Base-by-base conservation (phyloP, 2,888 invertebrate species). In the Coenonympha glycerion region DNA sequence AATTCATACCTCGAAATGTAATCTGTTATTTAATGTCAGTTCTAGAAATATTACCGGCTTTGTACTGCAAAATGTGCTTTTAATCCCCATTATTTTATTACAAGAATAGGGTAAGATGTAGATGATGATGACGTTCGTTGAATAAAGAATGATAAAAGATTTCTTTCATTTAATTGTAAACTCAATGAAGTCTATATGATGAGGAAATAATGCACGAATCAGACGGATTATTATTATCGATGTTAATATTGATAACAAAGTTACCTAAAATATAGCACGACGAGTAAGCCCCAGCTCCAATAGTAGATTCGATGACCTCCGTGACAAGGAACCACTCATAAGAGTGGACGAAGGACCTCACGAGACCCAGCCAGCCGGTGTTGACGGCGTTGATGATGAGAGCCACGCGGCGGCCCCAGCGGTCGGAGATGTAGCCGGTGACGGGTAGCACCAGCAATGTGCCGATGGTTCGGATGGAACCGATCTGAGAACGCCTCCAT, bases 401-500 rank as follows among this genome's bases (percentile, higher is more conserved):
- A 6, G 91, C 86, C 34, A 89, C 87, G 59, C 90, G 89, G 22
- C 92, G 87, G 2, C 92, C 92, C 83, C 89, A 93, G 88, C 90
- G 91, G 79, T 94, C 94, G 0, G 94, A 93, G 56, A 93, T 79
- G 61, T 89, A 89, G 26, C 94, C 94, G 0, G 92, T 90, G 52
- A 93, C 81, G 13, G 92, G 92, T 52, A 93, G 84, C 19, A 92
- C 92, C 53, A 92, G 78, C 56, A 93, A 89, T 37, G 92, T 92
- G 18, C 93, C 93, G 56, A 92, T 76, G 41, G 91, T 93, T 52
- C 92, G 91, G 45, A 93, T 87, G 6, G 93, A 92, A 0, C 94
- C 94, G 37, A 93, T 91, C 61, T 92, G 79, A 0, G 93, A 90
- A 22, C 94, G 82, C 56, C 90, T 91, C 93, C 93, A 94, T 86